Base-by-base conservation (phyloP, 2,797 vertebrate genomes). In the Erpetoichthys calabaricus region DNA sequence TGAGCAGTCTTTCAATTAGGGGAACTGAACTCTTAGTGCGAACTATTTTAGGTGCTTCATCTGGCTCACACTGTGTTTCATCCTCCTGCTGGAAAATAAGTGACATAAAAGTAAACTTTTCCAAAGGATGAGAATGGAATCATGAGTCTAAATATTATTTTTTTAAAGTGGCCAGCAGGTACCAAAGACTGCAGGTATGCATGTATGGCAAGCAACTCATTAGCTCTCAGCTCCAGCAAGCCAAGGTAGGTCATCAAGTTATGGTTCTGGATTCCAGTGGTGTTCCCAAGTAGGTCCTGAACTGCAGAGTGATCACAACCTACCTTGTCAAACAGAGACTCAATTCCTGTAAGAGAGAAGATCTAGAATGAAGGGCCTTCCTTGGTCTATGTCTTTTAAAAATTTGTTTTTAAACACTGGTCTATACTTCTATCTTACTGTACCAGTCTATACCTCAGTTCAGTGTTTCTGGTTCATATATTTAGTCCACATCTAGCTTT, bases 181-280 rank as follows among this genome's bases (percentile, higher is more conserved):
- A 25, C 25, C 25, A 25, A 25, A 25, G 25, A 75, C 8, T 67
- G 68, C 3, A 83, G 65, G 70, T 80, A 92, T 58, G 87, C 82
- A 56, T 86, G 82, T 44, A 86, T 64, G 0, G 72, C 76, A 62
- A 93, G 80, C 42, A 94, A 74, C 52, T 88, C 70, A 1, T 82
- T 86, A 63, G 86, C 76, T 57, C 82, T 88, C 70, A 84, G 82
- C 66, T 95, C 90, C 5, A 91, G 75, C 60, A 85, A 71, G 54
- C 80, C 70, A 65, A 95, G 75, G 67, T 84, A 89, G 42, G 75
- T 78, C 73, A 83, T 74, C 6, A 92, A 74, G 66, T 89, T 90
- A 53, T 69, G 78, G 46, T 90, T 84, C 42, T 65, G 80, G 65
- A 88, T 80, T 5, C 72, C 78, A 3, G 70, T 50, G 3, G 82